These are phyloP conservation scores for Sturnus vulgaris DNA, from an alignment of 2,113 vertebrate genomes.

Conservation along the genomic window DNA sequence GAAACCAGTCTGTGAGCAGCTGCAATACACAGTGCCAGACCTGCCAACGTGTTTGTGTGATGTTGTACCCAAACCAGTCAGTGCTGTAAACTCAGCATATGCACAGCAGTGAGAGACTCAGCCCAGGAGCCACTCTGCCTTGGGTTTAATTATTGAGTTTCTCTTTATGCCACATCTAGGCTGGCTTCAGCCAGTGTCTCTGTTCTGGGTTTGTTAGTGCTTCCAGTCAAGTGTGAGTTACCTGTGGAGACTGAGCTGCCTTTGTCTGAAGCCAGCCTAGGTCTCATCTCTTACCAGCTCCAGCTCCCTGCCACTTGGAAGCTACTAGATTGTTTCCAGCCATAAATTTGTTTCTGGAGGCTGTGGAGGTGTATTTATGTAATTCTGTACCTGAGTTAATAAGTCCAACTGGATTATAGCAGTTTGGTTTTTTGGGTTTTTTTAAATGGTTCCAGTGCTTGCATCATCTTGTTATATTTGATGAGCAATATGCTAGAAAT, in stretches of 20 bases:
- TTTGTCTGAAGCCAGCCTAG: neutral
- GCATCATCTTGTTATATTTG: neutral
- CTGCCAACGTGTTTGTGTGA: neutral
- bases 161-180: neutral
- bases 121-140: neutral
- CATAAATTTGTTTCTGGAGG: neutral
- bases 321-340: neutral
- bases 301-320: neutral
- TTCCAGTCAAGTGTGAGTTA: neutral
- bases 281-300: neutral
- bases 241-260: neutral
- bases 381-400: neutral
- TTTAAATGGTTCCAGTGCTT: neutral
- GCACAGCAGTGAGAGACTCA: rapidly evolving
- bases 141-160: neutral
- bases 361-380: neutral
- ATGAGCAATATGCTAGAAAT: neutral
- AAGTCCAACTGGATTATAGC: neutral
- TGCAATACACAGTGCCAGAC: neutral
- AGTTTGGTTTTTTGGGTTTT: neutral
- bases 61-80: neutral
- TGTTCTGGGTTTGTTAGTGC: neutral
- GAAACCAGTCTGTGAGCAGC: neutral
- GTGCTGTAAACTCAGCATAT: neutral
- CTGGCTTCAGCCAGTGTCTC: neutral